Evolutionary conservation across 2,113 vertebrate species (phyloP).

Genomic region (Clarias magur): DNA sequence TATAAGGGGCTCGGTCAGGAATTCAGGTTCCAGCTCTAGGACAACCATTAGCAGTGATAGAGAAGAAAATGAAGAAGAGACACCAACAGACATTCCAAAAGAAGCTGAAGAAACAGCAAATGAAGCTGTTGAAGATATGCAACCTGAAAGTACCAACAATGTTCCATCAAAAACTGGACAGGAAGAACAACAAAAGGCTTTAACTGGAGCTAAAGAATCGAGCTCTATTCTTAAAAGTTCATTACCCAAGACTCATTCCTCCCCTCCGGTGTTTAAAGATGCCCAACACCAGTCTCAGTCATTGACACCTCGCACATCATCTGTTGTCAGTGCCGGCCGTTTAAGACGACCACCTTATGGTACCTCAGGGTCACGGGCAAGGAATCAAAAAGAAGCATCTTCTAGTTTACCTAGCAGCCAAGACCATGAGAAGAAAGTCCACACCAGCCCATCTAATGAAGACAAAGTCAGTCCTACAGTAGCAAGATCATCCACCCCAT

Average conservation of each 20-base stretch:
- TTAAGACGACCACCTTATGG: slow-evolving; percentile 39
- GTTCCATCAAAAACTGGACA: slow-evolving; percentile 36
- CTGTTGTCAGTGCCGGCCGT: slow-evolving; percentile 32
- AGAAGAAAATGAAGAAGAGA: slow-evolving; percentile 48
- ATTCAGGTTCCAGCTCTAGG: slow-evolving; percentile 45
- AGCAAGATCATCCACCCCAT: slow-evolving; percentile 54
- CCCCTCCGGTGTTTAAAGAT: slow-evolving; percentile 38
- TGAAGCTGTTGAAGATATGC: slow-evolving; percentile 50
- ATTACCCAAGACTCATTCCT: slow-evolving; percentile 12
- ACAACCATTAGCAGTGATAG: slow-evolving; percentile 53
- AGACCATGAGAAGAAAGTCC: slow-evolving; percentile 61
- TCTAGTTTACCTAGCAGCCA: slow-evolving; percentile 50
- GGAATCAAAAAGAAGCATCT: slow-evolving; percentile 40
- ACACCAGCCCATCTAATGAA: slow-evolving; percentile 52
- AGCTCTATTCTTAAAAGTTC: slow-evolving; percentile 28
- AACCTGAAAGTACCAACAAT: slow-evolving; percentile 47
- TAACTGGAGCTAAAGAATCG: slow-evolving; percentile 14
- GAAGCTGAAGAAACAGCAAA: slow-evolving; percentile 53
- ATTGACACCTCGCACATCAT: slow-evolving; percentile 36
- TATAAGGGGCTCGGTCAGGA: slow-evolving; percentile 70
- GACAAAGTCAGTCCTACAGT: slow-evolving; percentile 49
- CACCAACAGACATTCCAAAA: slow-evolving; percentile 53
- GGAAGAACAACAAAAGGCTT: slow-evolving; percentile 12
- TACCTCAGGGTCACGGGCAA: slow-evolving; percentile 34
- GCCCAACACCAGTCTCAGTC: slow-evolving; percentile 14